Evolutionary conservation across 2,113 vertebrate genomes (phyloP).

Genomic region (Puffinus mauretanicus): DNA sequence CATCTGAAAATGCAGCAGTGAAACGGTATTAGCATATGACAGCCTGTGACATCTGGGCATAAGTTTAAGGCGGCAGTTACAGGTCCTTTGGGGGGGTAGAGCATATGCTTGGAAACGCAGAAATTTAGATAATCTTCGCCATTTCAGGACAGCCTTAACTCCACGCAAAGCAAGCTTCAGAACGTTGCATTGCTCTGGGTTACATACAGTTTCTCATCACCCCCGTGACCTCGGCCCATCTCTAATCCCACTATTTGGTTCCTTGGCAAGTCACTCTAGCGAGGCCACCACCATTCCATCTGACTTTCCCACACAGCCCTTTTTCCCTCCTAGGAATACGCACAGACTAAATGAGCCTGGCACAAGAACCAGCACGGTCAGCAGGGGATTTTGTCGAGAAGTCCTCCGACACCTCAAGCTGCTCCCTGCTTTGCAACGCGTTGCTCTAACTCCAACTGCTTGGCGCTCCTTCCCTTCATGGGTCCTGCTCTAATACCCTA

Average conservation of each 20-base stretch:
- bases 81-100: neutral
- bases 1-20: fast-evolving
- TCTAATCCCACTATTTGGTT: neutral
- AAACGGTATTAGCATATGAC: fast-evolving
- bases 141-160: neutral
- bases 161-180: fast-evolving
- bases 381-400: neutral
- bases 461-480: fast-evolving
- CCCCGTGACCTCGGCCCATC: neutral
- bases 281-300: neutral
- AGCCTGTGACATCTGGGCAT: neutral
- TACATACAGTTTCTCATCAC: neutral
- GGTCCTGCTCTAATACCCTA: neutral
- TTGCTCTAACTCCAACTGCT: neutral
- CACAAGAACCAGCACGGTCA: neutral
- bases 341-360: neutral
- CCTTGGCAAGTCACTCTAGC: neutral
- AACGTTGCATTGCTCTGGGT: neutral
- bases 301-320: neutral
- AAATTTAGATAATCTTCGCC: neutral
- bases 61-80: neutral
- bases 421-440: neutral
- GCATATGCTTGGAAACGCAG: fast-evolving
- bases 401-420: neutral
- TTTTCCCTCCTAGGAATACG: neutral